Evolutionary conservation across 2,888 invertebrate species (phyloP).

Genomic region (Acleris holmiana): DNA sequence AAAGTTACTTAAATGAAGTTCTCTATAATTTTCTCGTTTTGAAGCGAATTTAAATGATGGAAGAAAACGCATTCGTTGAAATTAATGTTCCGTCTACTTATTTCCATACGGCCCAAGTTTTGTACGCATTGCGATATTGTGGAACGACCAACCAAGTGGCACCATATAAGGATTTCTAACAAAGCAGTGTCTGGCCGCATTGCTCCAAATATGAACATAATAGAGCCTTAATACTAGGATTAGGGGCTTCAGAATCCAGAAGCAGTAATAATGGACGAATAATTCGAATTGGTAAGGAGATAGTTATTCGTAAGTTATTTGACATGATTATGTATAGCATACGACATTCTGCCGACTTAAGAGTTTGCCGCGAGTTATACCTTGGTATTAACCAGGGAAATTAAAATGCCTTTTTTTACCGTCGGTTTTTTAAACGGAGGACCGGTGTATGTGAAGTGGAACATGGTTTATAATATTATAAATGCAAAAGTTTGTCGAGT

Average conservation of each 20-base stretch:
- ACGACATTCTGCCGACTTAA: background rate
- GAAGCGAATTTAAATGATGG: no score
- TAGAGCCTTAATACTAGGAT: slow-evolving; percentile 29
- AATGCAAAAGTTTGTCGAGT: no score
- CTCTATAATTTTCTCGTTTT: no score
- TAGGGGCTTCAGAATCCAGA: slow-evolving; percentile 19
- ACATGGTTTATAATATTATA: no score
- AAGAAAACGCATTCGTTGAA: no score
- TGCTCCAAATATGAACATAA: slow-evolving; percentile 37
- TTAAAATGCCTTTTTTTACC: no score
- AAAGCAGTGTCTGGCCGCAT: slow-evolving; percentile 19
- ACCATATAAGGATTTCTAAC: slow-evolving; percentile 33
- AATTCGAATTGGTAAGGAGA: slow-evolving; percentile 18
- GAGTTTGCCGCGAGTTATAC: background rate
- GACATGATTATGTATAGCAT: slow-evolving; percentile 1
- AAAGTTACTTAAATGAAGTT: no score
- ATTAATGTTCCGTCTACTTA: background rate
- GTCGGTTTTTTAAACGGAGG: no score
- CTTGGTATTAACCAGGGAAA: no score
- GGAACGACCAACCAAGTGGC: slow-evolving; percentile 15
- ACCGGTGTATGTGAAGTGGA: no score
- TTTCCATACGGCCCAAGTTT: slow-evolving; percentile 13
- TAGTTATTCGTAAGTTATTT: slow-evolving; percentile 13
- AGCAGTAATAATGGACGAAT: slow-evolving; percentile 22
- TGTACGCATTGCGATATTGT: slow-evolving; percentile 19